Evolutionary conservation across 2,113 vertebrate species (phyloP).

Genomic region (cat (Felis catus)): F.catus_Fca126_mat1.0 CM031417.1:11868501-11869000

Average conservation of each 20-base stretch:
- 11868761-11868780: neutral
- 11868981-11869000: neutral
- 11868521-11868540: neutral
- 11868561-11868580: too few relatives aligned
- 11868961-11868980: neutral
- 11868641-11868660: too few relatives aligned
- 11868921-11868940: neutral
- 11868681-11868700: neutral
- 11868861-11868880: too few relatives aligned
- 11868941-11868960: neutral
- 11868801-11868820: conserved; percentile 4
- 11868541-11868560: too few relatives aligned
- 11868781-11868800: neutral
- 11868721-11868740: neutral
- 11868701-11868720: neutral
- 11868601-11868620: too few relatives aligned
- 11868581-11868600: too few relatives aligned
- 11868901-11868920: neutral
- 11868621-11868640: too few relatives aligned
- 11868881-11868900: neutral
- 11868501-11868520: neutral
- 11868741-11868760: neutral
- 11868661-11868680: too few relatives aligned
- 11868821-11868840: neutral
- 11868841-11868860: neutral